Percentiles rank a stretch among this genome's conserved stretches.
These are phyloP conservation scores for Xiphorhynchus elegans DNA, from an alignment of 2,113 vertebrate genomes.

Conservation along the genomic window DNA sequence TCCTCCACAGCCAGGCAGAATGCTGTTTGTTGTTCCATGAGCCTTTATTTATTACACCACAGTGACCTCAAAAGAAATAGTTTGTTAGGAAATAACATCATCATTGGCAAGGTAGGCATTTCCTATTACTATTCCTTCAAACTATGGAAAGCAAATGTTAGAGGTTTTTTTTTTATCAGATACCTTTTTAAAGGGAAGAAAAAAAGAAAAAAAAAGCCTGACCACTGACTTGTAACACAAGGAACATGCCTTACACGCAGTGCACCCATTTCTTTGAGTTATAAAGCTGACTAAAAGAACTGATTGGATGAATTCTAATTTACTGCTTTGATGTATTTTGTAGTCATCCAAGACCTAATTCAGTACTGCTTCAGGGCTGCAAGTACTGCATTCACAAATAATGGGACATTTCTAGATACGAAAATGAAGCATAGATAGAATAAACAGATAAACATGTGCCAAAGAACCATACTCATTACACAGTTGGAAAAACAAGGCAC, in stretches of 20 bases:
- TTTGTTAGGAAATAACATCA: not conserved
- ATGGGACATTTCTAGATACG: not conserved
- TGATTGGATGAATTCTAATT: not conserved
- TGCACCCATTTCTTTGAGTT: not conserved
- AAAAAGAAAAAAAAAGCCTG: not conserved
- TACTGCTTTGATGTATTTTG: not conserved
- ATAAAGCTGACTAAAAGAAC: not conserved
- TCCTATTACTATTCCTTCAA: not conserved
- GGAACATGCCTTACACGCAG: not conserved
- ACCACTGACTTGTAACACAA: not conserved
- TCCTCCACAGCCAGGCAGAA: not conserved
- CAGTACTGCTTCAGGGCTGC: not conserved
- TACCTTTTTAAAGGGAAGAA: not conserved
- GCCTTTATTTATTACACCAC: not conserved
- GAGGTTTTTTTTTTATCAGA: not conserved
- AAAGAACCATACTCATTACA: not conserved
- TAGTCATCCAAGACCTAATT: not conserved
- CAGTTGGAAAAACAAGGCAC: not conserved
- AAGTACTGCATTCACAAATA: not conserved
- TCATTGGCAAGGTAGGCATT: not conserved
- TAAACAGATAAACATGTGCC: not conserved
- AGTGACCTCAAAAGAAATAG: not conserved
- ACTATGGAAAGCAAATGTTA: not conserved
- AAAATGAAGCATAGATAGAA: not conserved
- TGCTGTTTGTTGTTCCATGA: not conserved